Evolutionary conservation across 2,113 vertebrate genomes (phyloP), one percentile per base, ranked within the genome.

Genomic region (Etheostoma cragini): DNA sequence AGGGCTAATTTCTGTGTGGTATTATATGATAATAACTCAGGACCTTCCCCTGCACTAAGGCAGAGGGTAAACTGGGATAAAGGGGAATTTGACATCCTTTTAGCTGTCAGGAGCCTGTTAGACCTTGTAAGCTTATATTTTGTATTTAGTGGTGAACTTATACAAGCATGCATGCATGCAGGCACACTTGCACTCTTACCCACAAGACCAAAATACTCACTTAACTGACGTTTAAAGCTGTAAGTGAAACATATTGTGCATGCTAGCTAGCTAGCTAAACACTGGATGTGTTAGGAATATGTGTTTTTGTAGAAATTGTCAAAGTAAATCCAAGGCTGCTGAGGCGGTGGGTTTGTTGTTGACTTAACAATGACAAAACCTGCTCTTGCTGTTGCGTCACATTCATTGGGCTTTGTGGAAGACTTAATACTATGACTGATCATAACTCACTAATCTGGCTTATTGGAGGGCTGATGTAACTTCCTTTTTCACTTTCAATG

Each of bases 391-490:
- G 54, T 61, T 83, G 76, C 84, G 78, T 50, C 78, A 82, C 52
- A 73, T 80, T 86, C 66, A 71, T 50, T 33, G 49, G 73, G 68
- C 68, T 83, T 87, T 75, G 88, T 80, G 69, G 73, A 84, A 79
- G 80, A 82, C 73, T 83, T 45, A 82, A 11, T 73, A 79, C 76
- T 49, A 79, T 76, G 71, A 81, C 65, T 84, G 83, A 89, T 89
- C 75, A 79, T 89, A 82, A 90, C 78, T 89, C 84, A 88, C 79
- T 61, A 53, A 76, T 33, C 77, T 87, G 90, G 79, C 85, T 69
- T 72, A 80, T 65, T 62, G 57, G 22, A 71, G 46, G 64, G 75
- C 70, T 94, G 91, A 94, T 84, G 90, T 89, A 86, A 93, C 85
- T 89, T 92, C 82, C 85, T 71, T 65, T 88, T 91, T 83, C 71